Evolutionary conservation across 2,888 invertebrate species (phyloP), one percentile per base, ranked within the genome.

Genomic region (Netelia virgata): DNA sequence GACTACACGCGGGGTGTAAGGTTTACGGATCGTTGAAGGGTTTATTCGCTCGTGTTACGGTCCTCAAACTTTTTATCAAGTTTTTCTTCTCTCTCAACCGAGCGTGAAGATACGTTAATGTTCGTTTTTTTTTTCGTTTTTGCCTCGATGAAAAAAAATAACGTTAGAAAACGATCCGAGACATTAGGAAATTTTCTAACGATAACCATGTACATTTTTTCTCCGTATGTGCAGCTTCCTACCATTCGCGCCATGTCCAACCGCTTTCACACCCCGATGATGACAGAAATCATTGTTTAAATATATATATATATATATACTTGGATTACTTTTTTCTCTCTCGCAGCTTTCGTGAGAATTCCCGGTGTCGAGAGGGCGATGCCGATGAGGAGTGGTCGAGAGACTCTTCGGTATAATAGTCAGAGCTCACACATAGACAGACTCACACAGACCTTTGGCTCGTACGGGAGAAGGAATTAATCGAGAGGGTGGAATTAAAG

Each of bases 291-390:
- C 66, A 55, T 78, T 69, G 50, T 82, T 75, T 61, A 57, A 41
- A 41, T 63, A 57, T 73, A 41, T 28, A 28, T 28, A 28, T 36
- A 36, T 36, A 36, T 36, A 36, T 36, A 36, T 36, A 36, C 6
- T 63, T 59, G 36, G 28, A 82, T 78, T 78, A 70, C 82, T 84
- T 80, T 81, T 75, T 64, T 69, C 80, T 76, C 84, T 69, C 80
- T 76, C 84, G 53, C 76, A 36, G 36, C 79, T 84, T 18, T 59
- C 83, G 83, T 82, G 85, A 85, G 86, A 86, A 79, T 53, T 68
- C 73, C 47, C 47, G 47, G 36, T 36, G 36, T 36, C 36, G 36
- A 36, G 36, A 36, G 36, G 6, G 18, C 16, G 57, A 18, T 57
- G 9, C 18, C 18, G 57, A 57, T 18, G 18, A 53, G 14, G 53